Evolutionary conservation across 2,113 vertebrate species (phyloP), one percentile per base, ranked within the genome.

Genomic region (Asarcornis scutulata): DNA sequence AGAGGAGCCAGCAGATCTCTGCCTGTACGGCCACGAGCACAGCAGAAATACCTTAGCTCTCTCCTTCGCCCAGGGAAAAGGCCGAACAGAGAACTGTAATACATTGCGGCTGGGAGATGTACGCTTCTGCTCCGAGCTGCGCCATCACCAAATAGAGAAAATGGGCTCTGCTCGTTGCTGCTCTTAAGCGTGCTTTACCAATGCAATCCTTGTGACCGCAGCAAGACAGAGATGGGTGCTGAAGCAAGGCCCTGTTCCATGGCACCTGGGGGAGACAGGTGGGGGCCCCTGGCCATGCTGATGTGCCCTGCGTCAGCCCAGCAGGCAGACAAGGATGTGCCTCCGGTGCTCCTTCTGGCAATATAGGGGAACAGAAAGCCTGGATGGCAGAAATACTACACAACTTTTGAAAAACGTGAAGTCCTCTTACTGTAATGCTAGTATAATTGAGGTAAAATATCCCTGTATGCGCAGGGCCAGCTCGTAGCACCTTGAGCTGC

Each of bases 351-450:
- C 58, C 71, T 53, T 27, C 3, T 20, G 59, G 78, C 60, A 76
- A 2, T 0, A 0, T 0, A 5, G 62, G 42, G n/a, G 1, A 3
- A 21, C 46, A 68, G 64, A 32, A 38, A 23, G 4, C 17, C 36
- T 14, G 16, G 46, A 11, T 48, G 62, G 23, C 34, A 15, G 8
- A 91, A 90, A 11, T 17, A 44, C 36, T 13, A 4, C 29, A 8
- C 7, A 0, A 4, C n/a, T 68, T 34, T 2, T 60, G 9, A 36
- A 55, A 48, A 12, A 12, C 38, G 22, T 22, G 7, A 50, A 68
- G 27, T 52, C 17, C 25, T 58, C 26, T 53, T 6, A 2, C 18
- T 16, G 67, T 58, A 40, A 32, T 62, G 11, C 27, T 32, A 29
- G 34, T 31, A 6, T 2, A 2, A 67, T 22, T 22, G 64, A 64